These are phyloP conservation scores for Notarius quadriscutis DNA, from an alignment of 2,113 vertebrate genomes.

Conservation along the genomic window DNA sequence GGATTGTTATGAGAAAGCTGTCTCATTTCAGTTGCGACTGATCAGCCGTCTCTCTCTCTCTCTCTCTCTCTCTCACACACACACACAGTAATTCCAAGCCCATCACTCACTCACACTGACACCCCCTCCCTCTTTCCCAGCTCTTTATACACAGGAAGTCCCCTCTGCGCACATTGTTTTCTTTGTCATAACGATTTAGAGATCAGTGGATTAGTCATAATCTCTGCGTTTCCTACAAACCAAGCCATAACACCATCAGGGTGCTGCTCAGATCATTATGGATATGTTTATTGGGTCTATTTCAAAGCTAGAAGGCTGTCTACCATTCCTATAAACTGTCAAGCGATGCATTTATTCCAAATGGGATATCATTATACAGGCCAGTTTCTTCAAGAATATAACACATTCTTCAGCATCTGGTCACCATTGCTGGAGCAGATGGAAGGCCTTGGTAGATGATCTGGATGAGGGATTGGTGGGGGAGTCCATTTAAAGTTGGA, in stretches of 20 bases:
- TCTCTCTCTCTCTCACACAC: constrained; percentile 31
- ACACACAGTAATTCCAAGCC: constrained; percentile 38
- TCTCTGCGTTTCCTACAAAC: constrained; percentile 64
- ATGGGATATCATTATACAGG: constrained; percentile 46
- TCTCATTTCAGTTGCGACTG: constrained; percentile 41
- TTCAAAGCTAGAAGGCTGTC: constrained; percentile 51
- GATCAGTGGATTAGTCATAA: constrained; percentile 77
- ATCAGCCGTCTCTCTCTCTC: background rate
- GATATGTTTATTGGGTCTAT: constrained; percentile 65
- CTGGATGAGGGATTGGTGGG: constrained; percentile 30
- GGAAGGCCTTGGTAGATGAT: constrained; percentile 41
- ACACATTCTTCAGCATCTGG: constrained; percentile 49
- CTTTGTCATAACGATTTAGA: constrained; percentile 75
- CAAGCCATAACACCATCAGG: constrained; percentile 52
- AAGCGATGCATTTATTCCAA: constrained; percentile 52
- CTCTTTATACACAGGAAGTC: constrained; percentile 81
- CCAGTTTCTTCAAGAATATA: constrained; percentile 52
- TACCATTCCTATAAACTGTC: constrained; percentile 67
- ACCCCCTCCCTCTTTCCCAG: constrained; percentile 60
- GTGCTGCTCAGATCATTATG: constrained; percentile 66
- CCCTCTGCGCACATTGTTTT: constrained; percentile 75
- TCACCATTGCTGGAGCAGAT: constrained; percentile 35
- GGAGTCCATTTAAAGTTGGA: constrained; percentile 42
- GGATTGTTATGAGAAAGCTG: constrained; percentile 44
- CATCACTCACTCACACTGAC: constrained; percentile 64